These are phyloP conservation scores for Lethocerus indicus DNA, from an alignment of 1,140 invertebrate genomes.

Conservation along the genomic window DNA sequence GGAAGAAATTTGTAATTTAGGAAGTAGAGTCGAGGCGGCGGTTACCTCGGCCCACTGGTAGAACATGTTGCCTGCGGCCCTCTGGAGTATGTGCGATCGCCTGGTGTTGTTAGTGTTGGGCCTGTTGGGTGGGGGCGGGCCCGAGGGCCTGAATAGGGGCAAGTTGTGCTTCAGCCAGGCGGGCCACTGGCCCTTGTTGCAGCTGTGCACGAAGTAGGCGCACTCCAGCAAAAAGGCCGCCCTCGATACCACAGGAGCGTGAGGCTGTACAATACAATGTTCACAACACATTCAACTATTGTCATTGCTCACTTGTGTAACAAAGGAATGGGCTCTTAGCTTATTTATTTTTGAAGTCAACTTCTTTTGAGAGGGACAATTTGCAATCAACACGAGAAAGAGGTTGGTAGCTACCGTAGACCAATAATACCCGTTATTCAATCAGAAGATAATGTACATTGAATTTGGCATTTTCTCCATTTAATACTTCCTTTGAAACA, in stretches of 20 bases:
- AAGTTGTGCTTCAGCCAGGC: slow-evolving; percentile 82
- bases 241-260: slow-evolving; percentile 80
- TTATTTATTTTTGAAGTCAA: no score
- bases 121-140: slow-evolving; percentile 31
- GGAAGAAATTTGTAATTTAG: background rate
- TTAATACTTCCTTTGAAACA: no score
- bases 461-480: no score
- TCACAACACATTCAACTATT: no score
- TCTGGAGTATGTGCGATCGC: slow-evolving; percentile 65
- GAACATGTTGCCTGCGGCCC: slow-evolving; percentile 88
- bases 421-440: no score
- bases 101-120: slow-evolving; percentile 32
- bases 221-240: slow-evolving; percentile 88
- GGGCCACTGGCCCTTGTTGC: slow-evolving; percentile 96
- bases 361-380: no score
- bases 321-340: no score
- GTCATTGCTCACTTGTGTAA: no score
- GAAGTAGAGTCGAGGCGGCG: background rate
- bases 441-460: no score
- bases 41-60: slow-evolving; percentile 90
- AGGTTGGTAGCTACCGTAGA: no score
- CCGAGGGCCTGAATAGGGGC: slow-evolving; percentile 59
- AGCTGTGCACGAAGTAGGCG: slow-evolving; percentile 89
- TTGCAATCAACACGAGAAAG: no score
- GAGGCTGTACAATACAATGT: slow-evolving; percentile 48